A percentile compares a stretch with the other conserved stretches of the same genome.
phyloP scores from a whole-genome alignment of 2,797 vertebrate genomes.

The Premnoplex brunnescens region DNA sequence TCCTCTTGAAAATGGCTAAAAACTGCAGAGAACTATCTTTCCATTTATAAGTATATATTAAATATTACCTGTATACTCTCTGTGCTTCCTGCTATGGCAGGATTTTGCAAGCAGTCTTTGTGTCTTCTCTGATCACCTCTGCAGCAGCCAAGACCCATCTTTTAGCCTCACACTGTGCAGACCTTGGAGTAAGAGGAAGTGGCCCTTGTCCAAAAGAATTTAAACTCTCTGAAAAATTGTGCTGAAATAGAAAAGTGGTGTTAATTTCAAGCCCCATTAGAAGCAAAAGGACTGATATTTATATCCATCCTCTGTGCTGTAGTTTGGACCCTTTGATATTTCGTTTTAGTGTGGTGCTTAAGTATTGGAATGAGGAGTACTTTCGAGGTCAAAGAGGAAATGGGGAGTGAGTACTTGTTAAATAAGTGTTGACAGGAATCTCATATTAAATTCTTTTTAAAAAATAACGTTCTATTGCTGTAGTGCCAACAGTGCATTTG shows the following conservation, averaged over 20 bases:
- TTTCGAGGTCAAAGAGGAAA: background rate
- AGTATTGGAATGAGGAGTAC: background rate
- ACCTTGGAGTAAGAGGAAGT: background rate
- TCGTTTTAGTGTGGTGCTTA: background rate
- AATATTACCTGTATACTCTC: background rate
- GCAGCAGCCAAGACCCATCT: background rate
- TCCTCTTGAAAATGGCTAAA: background rate
- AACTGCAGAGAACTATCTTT: background rate
- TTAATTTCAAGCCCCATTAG: slow-evolving; percentile 43
- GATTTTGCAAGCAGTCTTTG: background rate
- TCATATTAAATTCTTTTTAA: background rate
- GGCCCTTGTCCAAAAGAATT: background rate
- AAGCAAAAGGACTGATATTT: slow-evolving; percentile 19
- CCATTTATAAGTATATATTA: background rate
- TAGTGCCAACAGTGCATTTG: background rate
- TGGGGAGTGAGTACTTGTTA: background rate
- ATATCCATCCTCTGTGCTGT: background rate
- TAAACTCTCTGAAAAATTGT: background rate
- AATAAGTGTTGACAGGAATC: background rate
- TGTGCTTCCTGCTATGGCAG: background rate
- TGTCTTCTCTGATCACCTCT: background rate
- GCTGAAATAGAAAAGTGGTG: background rate
- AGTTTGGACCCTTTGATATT: background rate
- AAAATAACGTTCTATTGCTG: background rate
- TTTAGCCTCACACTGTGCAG: background rate